Conservation (phyloP, 2,888 invertebrate genomes). For the Bedellia somnulentella region DNA sequence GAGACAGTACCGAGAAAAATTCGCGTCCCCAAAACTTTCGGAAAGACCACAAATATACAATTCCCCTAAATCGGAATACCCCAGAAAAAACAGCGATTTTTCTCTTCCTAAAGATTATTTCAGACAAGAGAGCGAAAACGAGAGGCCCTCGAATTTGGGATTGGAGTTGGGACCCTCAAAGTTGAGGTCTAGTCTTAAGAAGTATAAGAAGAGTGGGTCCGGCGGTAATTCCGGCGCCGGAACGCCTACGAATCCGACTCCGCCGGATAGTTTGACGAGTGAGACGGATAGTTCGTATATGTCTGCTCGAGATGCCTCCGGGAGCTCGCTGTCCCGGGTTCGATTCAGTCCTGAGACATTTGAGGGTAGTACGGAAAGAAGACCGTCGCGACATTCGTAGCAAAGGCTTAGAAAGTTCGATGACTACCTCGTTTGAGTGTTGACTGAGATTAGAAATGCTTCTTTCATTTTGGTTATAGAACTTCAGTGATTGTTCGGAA, state of each 20-base stretch:
- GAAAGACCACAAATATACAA: constrained; percentile 26
- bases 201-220: constrained; percentile 63
- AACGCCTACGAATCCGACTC: constrained; percentile 82
- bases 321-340: constrained; percentile 72
- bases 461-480: not conserved
- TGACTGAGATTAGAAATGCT: too few species aligned
- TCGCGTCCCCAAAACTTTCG: constrained; percentile 13
- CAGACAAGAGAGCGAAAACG: constrained; percentile 37
- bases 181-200: constrained; percentile 77
- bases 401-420: constrained; percentile 50
- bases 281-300: constrained; percentile 85
- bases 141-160: constrained; percentile 53
- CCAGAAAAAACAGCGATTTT: constrained; percentile 34
- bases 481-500: constrained; percentile 6
- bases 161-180: constrained; percentile 70
- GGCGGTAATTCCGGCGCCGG: constrained; percentile 66
- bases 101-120: constrained; percentile 32
- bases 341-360: constrained; percentile 77
- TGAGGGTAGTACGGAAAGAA: constrained; percentile 45
- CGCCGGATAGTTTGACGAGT: constrained; percentile 82
- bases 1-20: constrained; percentile 25
- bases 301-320: constrained; percentile 76
- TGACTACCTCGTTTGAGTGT: constrained; percentile 48
- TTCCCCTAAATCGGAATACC: constrained; percentile 28
- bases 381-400: constrained; percentile 43